Conservation (phyloP, 1,140 invertebrate species). For the Rhagoletis pomonella region DNA sequence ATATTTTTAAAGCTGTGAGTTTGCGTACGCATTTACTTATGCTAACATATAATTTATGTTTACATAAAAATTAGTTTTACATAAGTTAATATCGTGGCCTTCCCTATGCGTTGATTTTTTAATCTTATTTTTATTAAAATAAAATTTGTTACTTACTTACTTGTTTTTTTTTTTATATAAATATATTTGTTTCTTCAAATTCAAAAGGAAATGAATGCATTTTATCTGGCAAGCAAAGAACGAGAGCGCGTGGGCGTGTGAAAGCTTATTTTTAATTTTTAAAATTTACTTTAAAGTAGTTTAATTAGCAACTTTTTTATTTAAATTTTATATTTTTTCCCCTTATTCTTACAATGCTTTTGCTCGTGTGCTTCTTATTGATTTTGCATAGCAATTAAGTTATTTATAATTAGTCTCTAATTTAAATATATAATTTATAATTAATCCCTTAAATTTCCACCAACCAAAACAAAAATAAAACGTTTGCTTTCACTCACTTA, state of each 20-base stretch:
- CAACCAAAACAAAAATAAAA: not conserved
- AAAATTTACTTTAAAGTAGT: not conserved
- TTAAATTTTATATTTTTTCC: not conserved
- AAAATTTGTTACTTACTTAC: not conserved
- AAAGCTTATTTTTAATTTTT: not conserved
- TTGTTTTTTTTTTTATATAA: no score
- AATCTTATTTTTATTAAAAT: not conserved
- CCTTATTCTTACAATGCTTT: not conserved
- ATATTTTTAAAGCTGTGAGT: slow-evolving; percentile 55
- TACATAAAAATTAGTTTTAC: slow-evolving; percentile 9
- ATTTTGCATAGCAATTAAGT: slow-evolving; percentile 18
- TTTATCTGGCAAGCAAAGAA: not conserved
- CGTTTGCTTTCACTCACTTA: not conserved
- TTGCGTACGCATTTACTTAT: slow-evolving; percentile 54
- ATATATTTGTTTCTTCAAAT: not conserved
- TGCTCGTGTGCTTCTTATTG: not conserved
- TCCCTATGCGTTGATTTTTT: not conserved
- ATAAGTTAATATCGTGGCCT: not conserved
- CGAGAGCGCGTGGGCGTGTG: not conserved
- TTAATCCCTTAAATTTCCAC: slow-evolving; percentile 3
- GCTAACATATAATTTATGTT: not conserved
- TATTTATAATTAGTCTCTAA: not conserved
- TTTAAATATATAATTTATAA: slow-evolving; percentile 21
- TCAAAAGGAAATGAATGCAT: not conserved
- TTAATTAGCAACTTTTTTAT: not conserved